phyloP scores from a whole-genome alignment of 2,113 vertebrate species.

The Vidua macroura region DNA sequence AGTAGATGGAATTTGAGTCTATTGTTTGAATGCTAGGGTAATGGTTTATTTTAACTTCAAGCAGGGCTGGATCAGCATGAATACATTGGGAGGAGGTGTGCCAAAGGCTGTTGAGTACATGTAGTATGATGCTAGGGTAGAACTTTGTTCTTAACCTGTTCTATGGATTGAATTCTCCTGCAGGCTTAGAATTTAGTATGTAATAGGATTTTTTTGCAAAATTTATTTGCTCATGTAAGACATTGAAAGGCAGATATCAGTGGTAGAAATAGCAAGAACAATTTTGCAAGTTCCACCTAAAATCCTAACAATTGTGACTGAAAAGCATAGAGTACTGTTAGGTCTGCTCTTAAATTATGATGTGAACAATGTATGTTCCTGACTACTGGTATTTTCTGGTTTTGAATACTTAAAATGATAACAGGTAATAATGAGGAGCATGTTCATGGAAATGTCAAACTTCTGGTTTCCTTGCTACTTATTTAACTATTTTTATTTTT shows the following conservation, averaged over 20 bases:
- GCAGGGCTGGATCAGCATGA: background rate
- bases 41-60: background rate
- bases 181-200: background rate
- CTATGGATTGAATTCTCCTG: background rate
- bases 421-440: background rate
- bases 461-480: background rate
- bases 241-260: background rate
- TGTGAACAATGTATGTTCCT: background rate
- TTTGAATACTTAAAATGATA: background rate
- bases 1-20: background rate
- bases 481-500: background rate
- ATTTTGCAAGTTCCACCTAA: background rate
- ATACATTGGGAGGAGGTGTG: background rate
- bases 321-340: background rate
- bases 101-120: background rate
- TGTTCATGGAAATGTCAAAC: background rate
- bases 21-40: background rate
- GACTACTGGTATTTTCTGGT: background rate
- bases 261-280: background rate
- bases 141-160: background rate
- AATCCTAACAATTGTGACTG: background rate
- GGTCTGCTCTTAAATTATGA: background rate
- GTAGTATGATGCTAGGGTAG: background rate
- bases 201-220: background rate
- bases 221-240: background rate